Percentiles rank a stretch among this genome's conserved stretches.
These are phyloP conservation scores for Apogon talboti DNA, from an alignment of 2,797 vertebrate species.

Conservation along the genomic window DNA sequence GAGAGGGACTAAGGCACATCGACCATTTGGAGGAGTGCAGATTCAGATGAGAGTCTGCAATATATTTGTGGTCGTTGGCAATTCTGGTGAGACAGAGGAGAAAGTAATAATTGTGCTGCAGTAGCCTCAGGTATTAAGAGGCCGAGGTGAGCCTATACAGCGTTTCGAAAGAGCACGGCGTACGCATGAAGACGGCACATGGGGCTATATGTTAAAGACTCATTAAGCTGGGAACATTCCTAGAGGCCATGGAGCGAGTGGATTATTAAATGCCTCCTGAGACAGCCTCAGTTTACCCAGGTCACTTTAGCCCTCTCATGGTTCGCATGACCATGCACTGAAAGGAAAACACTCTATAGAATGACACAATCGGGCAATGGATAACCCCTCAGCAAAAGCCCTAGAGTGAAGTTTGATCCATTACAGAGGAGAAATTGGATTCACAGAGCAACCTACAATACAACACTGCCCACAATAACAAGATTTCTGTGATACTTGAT, in stretches of 20 bases:
- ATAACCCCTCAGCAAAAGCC: background rate
- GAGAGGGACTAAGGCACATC: conserved; percentile 46
- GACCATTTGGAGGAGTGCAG: conserved; percentile 51
- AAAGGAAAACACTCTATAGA: background rate
- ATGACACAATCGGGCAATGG: background rate
- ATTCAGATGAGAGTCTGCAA: conserved; percentile 48
- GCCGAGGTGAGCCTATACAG: conserved; percentile 34
- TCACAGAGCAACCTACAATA: too few relatives aligned
- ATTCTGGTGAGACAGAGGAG: conserved; percentile 39
- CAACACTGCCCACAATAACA: too few relatives aligned
- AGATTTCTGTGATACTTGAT: too few relatives aligned
- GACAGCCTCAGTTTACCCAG: conserved; percentile 10
- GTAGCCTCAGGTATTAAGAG: conserved; percentile 37
- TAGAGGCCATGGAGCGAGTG: background rate
- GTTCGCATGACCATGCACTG: background rate
- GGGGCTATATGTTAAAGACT: conserved; percentile 29
- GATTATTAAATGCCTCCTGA: conserved; percentile 29
- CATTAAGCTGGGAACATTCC: conserved; percentile 17
- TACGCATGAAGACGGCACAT: conserved; percentile 11
- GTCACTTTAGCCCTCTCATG: conserved; percentile 3
- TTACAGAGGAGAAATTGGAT: too few relatives aligned
- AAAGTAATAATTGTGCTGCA: conserved; percentile 46
- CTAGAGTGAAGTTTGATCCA: too few relatives aligned
- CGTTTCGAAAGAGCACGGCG: conserved; percentile 23
- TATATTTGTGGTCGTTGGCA: conserved; percentile 49